Evolutionary conservation across 2,888 invertebrate species (phyloP).

Genomic region (Linnaemya vulpina): DNA sequence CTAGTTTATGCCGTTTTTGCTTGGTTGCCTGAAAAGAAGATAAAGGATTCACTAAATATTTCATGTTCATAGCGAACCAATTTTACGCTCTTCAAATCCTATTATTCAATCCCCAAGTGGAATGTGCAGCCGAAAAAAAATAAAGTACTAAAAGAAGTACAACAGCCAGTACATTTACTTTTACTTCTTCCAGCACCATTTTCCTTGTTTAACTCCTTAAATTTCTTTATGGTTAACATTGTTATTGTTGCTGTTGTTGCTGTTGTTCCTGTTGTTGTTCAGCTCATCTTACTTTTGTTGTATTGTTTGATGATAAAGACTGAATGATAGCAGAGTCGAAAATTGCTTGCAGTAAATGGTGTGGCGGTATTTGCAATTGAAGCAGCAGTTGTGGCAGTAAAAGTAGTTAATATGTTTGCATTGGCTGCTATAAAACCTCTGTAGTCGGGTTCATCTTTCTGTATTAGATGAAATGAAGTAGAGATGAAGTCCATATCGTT

Average conservation of each 20-base stretch:
- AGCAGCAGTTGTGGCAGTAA: constrained; percentile 13
- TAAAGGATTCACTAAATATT: constrained; percentile 83
- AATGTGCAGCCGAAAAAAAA: constrained; percentile 73
- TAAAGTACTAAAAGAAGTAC: constrained; percentile 46
- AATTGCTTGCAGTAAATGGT: constrained; percentile 33
- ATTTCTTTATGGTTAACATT: constrained; percentile 12
- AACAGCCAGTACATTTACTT: neutral
- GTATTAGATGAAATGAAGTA: constrained; percentile 51
- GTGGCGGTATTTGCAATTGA: neutral
- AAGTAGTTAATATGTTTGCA: constrained; percentile 21
- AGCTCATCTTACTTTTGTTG: constrained; percentile 45
- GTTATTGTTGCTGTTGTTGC: constrained; percentile 19
- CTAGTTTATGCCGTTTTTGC: constrained; percentile 50
- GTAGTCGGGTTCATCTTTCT: constrained; percentile 53
- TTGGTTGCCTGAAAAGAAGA: constrained; percentile 63
- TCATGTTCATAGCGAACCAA: constrained; percentile 84
- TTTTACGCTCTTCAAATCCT: constrained; percentile 84
- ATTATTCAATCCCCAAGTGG: constrained; percentile 83
- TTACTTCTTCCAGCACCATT: constrained; percentile 27
- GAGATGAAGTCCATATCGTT: constrained; percentile 41
- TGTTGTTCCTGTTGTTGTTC: constrained; percentile 20
- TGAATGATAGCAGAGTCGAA: constrained; percentile 55
- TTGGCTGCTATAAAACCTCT: constrained; percentile 30
- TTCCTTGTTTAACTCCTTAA: neutral
- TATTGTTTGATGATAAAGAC: constrained; percentile 57